Conservation (phyloP, 23 tunicate genomes). For the Styela clava region DNA sequence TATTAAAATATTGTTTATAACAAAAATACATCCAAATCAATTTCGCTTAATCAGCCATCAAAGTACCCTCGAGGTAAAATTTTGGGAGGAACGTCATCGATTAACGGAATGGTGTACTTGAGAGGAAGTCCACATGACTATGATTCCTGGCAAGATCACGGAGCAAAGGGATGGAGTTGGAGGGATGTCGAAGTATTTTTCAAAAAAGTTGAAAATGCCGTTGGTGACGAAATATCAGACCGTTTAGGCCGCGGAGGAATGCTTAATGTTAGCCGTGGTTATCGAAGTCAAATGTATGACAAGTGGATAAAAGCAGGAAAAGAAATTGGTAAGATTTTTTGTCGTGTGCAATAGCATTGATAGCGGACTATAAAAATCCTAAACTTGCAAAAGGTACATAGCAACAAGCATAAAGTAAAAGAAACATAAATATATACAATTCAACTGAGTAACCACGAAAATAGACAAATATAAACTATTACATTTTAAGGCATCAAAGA, state of each 20-base stretch:
- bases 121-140: slow-evolving; percentile 64
- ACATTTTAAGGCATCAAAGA: neutral
- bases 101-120: slow-evolving; percentile 51
- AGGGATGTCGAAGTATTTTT: slow-evolving; percentile 47
- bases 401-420: no score
- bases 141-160: slow-evolving; percentile 56
- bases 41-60: slow-evolving; percentile 21
- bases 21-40: neutral
- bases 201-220: slow-evolving; percentile 41
- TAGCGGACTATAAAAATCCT: no score
- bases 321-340: slow-evolving; percentile 4
- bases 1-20: no score
- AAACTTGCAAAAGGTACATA: no score
- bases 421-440: no score
- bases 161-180: slow-evolving; percentile 73
- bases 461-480: no score
- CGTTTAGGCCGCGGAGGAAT: neutral
- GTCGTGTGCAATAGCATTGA: no score
- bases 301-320: neutral
- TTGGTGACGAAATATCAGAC: neutral
- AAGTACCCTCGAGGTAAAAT: slow-evolving; percentile 62
- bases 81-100: slow-evolving; percentile 57
- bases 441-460: no score
- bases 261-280: neutral
- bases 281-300: neutral